Evolutionary conservation across 2,888 invertebrate genomes (phyloP), one percentile per base, ranked within the genome.

Genomic region (Trisateles emortualis): DNA sequence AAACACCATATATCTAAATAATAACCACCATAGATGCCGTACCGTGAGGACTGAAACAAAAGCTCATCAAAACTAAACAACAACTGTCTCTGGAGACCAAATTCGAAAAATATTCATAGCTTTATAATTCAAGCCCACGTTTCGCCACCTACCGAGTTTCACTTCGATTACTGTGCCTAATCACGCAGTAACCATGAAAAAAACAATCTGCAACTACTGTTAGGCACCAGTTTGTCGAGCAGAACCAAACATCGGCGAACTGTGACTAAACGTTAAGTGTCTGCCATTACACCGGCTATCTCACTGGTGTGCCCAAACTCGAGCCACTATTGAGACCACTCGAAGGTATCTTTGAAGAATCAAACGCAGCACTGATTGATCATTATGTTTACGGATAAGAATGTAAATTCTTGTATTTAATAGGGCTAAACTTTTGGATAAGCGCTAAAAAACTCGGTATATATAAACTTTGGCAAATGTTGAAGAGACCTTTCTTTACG

Each of bases 201-300:
- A 58, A 59, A 48, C 52, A 39, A 65, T 54, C 36, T 47, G 38
- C 17, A 49, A 70, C 65, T 62, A 68, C 62, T 60, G 59, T 68
- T 62, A 71, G 47, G 30, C 49, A 46, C 41, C 52, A 61, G 53
- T 55, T 61, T 45, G 17, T 44, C 46, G 52, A 58, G 58, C 55
- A 60, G 53, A 61, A 55, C 52, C 49, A 58, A 68, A 48, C 49
- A 40, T 36, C 48, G 43, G 33, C 14, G 42, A 36, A 32, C 51
- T 58, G 64, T 60, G 53, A 58, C 67, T 52, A 64, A 70, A 67
- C 50, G 52, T 38, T 63, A 59, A 69, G 52, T 57, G 52, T 63
- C 64, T 41, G 36, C 52, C 39, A 45, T 36, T 47, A 46, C 32
- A 32, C 32, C 16, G 26, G 16, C 36, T 19, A 52, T 44, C 48